phyloP scores from a whole-genome alignment of 2,113 vertebrate species.

The Microcebus tavaratra region DNA sequence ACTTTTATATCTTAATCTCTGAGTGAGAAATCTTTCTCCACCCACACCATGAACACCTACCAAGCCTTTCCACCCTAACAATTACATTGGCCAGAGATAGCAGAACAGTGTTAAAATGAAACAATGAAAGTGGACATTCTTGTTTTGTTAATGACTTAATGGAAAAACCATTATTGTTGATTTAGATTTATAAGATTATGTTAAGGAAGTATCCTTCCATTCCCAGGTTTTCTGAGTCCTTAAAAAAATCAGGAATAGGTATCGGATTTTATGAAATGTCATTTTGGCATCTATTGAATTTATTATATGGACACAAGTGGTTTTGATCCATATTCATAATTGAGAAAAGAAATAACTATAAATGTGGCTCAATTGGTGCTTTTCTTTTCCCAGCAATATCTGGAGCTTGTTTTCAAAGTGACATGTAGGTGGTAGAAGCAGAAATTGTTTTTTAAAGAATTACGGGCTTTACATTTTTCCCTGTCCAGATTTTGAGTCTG shows the following conservation, averaged over 20 bases:
- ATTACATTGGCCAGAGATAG: background rate
- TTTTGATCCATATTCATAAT: slow-evolving; percentile 60
- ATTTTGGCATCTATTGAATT: slow-evolving; percentile 39
- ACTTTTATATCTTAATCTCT: no score
- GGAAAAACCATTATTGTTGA: background rate
- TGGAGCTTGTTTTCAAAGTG: slow-evolving; percentile 72
- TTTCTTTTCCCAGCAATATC: slow-evolving; percentile 59
- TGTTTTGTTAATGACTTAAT: slow-evolving; percentile 41
- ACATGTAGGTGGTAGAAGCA: slow-evolving; percentile 49
- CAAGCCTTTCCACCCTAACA: no score
- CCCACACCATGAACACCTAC: no score
- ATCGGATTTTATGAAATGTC: slow-evolving; percentile 51
- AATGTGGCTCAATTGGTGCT: slow-evolving; percentile 52
- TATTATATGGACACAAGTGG: slow-evolving; percentile 36
- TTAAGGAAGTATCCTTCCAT: background rate
- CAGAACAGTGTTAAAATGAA: slow-evolving; percentile 42
- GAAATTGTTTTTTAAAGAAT: background rate
- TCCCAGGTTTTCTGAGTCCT: slow-evolving; percentile 8
- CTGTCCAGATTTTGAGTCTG: slow-evolving; percentile 50
- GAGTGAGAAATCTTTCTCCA: no score
- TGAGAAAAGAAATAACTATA: slow-evolving; percentile 51
- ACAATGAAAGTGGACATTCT: slow-evolving; percentile 11
- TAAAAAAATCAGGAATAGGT: slow-evolving; percentile 4
- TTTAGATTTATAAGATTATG: background rate
- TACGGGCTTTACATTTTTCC: slow-evolving; percentile 10